These are phyloP conservation scores for Delphinapterus leucas DNA, from an alignment of 2,113 vertebrate species.

Conservation along the genomic window DNA sequence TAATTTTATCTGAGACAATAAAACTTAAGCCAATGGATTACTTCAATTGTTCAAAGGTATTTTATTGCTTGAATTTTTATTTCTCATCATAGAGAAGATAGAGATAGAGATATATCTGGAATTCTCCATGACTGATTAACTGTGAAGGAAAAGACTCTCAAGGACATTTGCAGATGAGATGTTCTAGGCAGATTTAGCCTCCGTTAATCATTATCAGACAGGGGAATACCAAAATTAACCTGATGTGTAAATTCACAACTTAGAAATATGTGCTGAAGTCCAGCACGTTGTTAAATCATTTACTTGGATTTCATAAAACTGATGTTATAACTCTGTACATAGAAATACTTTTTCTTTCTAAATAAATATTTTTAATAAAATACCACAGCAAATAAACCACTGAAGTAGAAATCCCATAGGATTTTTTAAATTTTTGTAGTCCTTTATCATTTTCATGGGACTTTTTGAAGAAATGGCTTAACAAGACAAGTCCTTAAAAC, in stretches of 20 bases:
- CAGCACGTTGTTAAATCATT: slow-evolving; percentile 56
- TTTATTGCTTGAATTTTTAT: slow-evolving; percentile 50
- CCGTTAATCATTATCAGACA: slow-evolving; percentile 66
- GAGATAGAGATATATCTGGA: not conserved
- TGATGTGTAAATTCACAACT: slow-evolving; percentile 47
- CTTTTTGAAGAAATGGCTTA: not conserved
- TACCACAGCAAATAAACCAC: not conserved
- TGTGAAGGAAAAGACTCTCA: slow-evolving; percentile 41
- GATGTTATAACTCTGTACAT: not conserved
- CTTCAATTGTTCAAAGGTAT: slow-evolving; percentile 14
- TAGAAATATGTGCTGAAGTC: slow-evolving; percentile 61
- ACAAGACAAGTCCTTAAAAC: slow-evolving; percentile 31
- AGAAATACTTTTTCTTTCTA: not conserved
- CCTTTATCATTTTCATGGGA: not conserved
- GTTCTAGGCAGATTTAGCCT: slow-evolving; percentile 51
- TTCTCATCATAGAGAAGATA: not conserved
- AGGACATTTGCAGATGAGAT: slow-evolving; percentile 47
- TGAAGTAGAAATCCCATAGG: not conserved
- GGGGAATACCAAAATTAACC: slow-evolving; percentile 68
- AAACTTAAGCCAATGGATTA: not conserved
- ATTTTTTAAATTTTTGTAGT: not conserved
- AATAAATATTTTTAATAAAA: slow-evolving; percentile 50
- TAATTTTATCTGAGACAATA: not conserved
- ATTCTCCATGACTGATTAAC: not conserved
- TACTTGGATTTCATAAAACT: slow-evolving; percentile 55